Percentiles rank a stretch among this genome's conserved stretches.
Evolutionary conservation across 2,888 invertebrate species (phyloP).

Genomic region (Polyommatus icarus): DNA sequence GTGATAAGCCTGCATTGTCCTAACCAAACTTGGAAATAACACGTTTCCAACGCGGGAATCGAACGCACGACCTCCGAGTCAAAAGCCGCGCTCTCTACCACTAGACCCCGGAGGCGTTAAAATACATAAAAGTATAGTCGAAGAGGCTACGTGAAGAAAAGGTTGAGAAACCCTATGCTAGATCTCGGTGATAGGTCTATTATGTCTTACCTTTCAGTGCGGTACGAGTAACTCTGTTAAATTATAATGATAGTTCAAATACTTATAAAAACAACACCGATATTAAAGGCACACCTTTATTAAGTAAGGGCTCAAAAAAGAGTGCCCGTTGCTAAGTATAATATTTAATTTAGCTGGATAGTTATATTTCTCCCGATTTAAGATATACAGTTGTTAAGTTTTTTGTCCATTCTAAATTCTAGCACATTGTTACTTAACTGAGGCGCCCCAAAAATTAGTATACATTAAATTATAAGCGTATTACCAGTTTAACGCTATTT

Average conservation of each 20-base stretch:
- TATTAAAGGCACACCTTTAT: neutral
- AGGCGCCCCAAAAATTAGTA: slow-evolving; percentile 28
- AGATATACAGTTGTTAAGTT: neutral
- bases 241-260: neutral
- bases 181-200: neutral
- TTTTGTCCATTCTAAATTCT: neutral
- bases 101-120: no score
- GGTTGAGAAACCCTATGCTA: neutral
- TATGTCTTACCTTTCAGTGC: neutral
- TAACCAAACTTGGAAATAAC: no score
- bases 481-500: slow-evolving; percentile 20
- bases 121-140: neutral
- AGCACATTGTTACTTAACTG: slow-evolving; percentile 1
- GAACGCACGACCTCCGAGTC: no score
- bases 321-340: no score
- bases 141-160: neutral
- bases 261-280: neutral
- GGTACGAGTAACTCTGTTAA: neutral
- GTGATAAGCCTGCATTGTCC: no score
- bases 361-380: neutral
- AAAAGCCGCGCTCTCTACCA: no score
- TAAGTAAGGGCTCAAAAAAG: no score
- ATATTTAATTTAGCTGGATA: neutral
- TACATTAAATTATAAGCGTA: slow-evolving; percentile 16
- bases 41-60: no score